These are phyloP conservation scores for Tetramorium simillimum DNA, from an alignment of 1,140 invertebrate species.

Conservation along the genomic window DNA sequence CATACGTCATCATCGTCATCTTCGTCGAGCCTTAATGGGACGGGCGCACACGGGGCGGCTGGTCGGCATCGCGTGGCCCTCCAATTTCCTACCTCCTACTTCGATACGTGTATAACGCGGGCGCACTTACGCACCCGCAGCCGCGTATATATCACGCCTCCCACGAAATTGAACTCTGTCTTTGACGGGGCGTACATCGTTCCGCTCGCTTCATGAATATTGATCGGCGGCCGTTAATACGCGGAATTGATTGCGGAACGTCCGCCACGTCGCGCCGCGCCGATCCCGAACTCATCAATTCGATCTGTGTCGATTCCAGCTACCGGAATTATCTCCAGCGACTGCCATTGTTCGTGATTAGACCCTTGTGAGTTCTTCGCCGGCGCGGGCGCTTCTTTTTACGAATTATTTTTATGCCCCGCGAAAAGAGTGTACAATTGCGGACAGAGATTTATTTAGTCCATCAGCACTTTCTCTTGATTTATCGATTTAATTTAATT, in stretches of 20 bases:
- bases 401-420: neutral
- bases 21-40: slow-evolving; percentile 64
- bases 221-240: slow-evolving; percentile 78
- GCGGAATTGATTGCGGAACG: slow-evolving; percentile 78
- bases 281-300: slow-evolving; percentile 73
- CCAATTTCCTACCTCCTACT: slow-evolving; percentile 79
- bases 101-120: slow-evolving; percentile 46
- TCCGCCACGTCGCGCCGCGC: slow-evolving; percentile 49
- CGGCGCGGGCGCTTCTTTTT: neutral
- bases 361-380: neutral
- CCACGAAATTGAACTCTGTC: slow-evolving; percentile 81
- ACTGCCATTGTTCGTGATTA: slow-evolving; percentile 28
- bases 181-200: slow-evolving; percentile 76
- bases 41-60: neutral
- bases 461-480: slow-evolving; percentile 1
- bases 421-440: neutral
- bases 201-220: slow-evolving; percentile 80
- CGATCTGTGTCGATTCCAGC: slow-evolving; percentile 73
- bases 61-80: slow-evolving; percentile 58
- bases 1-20: slow-evolving; percentile 56
- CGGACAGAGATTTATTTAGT: neutral
- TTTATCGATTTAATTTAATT: slow-evolving; percentile 28
- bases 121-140: neutral
- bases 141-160: slow-evolving; percentile 72
- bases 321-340: slow-evolving; percentile 32